Conservation (phyloP, 1,140 invertebrate genomes). For the Lucilia sericata region DNA sequence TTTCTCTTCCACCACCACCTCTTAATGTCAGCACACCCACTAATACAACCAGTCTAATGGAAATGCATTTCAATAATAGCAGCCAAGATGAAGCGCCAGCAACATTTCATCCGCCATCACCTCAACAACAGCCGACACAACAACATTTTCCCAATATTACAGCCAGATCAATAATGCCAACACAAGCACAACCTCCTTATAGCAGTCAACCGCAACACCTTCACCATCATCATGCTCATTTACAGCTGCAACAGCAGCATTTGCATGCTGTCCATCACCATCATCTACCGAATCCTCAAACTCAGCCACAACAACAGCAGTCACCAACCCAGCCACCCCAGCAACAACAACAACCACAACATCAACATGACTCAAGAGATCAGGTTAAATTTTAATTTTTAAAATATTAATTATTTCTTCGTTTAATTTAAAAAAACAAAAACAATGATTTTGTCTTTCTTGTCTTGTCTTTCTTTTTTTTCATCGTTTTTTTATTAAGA, state of each 20-base stretch:
- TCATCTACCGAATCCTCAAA: conserved; percentile 23
- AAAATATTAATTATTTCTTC: conserved; percentile 5
- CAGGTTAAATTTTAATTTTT: conserved; percentile 39
- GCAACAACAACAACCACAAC: conserved; percentile 23
- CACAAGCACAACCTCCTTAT: background rate
- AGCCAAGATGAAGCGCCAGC: background rate
- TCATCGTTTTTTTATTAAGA: background rate
- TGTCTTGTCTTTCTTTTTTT: background rate
- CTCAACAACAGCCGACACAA: conserved; percentile 16
- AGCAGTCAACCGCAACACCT: conserved; percentile 30
- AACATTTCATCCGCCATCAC: conserved; percentile 32
- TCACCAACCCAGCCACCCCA: background rate
- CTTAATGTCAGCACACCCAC: background rate
- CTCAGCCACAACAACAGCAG: background rate
- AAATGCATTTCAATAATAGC: conserved; percentile 24
- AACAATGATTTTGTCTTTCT: conserved; percentile 13
- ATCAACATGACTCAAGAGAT: conserved; percentile 38
- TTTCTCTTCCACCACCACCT: background rate
- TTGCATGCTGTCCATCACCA: background rate
- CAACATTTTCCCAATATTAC: conserved; percentile 28
- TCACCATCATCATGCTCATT: conserved; percentile 36
- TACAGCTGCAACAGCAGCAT: conserved; percentile 15
- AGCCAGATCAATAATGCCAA: background rate
- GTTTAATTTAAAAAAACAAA: background rate
- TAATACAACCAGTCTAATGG: background rate